Evolutionary conservation across 2,113 vertebrate genomes (phyloP).

Genomic region (Pithys albifrons): DNA sequence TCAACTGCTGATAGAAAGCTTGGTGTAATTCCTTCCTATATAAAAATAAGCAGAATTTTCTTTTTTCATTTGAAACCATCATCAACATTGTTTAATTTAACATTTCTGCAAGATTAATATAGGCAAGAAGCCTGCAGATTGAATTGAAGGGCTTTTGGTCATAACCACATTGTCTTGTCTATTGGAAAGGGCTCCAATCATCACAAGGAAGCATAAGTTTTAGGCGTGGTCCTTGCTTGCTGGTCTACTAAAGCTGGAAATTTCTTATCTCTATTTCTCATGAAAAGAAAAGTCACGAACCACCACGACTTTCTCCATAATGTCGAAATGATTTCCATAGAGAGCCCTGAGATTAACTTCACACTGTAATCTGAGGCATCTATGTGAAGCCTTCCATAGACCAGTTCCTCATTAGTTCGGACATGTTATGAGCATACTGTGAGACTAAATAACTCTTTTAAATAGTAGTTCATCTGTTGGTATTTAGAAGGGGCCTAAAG

Average conservation of each 20-base stretch:
- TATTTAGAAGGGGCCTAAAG: not conserved
- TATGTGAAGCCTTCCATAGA: not conserved
- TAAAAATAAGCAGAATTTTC: not conserved
- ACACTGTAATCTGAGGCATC: fast-evolving
- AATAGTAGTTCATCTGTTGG: not conserved
- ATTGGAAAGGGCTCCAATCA: not conserved
- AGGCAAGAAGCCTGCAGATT: not conserved
- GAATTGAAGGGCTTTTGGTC: not conserved
- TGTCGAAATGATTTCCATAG: not conserved
- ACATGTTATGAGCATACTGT: not conserved
- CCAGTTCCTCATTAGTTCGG: not conserved
- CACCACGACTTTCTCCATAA: not conserved
- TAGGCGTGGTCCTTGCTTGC: fast-evolving
- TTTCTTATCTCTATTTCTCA: not conserved
- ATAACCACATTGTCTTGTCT: not conserved
- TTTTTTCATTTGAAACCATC: not conserved
- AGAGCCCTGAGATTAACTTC: not conserved
- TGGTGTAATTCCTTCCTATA: not conserved
- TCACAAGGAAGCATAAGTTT: not conserved
- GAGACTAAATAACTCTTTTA: not conserved
- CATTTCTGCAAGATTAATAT: not conserved
- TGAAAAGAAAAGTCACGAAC: not conserved
- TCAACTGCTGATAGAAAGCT: not conserved
- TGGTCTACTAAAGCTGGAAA: not conserved
- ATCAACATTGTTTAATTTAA: not conserved